phyloP scores from a whole-genome alignment of 1,140 invertebrate species.

The Neoseiulus cucumeris region DNA sequence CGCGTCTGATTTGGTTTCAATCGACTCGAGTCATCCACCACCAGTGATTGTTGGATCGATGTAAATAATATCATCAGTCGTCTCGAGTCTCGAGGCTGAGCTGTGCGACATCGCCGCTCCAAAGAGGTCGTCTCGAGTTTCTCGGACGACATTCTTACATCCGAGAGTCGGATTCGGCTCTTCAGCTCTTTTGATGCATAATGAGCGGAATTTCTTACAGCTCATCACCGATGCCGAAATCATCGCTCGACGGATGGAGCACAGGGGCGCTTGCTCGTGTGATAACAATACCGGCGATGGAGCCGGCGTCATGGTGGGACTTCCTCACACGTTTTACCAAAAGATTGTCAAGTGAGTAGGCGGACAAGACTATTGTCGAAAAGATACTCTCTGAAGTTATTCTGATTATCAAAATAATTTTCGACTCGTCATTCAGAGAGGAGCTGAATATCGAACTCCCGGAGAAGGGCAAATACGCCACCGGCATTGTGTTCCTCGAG shows the following conservation, averaged over 20 bases:
- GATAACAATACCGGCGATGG: constrained; percentile 98
- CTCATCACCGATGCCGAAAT: constrained; percentile 82
- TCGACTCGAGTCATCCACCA: no score
- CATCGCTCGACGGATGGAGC: constrained; percentile 88
- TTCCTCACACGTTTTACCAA: constrained; percentile 80
- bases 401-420: constrained; percentile 16
- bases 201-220: constrained; percentile 31
- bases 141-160: no score
- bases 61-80: no score
- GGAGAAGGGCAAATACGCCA: constrained; percentile 68
- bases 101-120: no score
- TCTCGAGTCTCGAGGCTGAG: no score
- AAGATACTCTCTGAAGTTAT: constrained; percentile 4
- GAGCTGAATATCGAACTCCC: constrained; percentile 59
- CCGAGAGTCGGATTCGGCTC: no score
- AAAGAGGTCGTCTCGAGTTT: no score
- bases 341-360: constrained; percentile 47
- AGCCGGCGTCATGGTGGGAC: constrained; percentile 82
- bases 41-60: no score
- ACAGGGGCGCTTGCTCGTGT: constrained; percentile 90
- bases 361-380: constrained; percentile 8
- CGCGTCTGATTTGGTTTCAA: no score
- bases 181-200: no score
- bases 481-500: constrained; percentile 83
- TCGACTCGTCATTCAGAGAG: constrained; percentile 43